Evolutionary conservation across 2,888 invertebrate species (phyloP).

Genomic region (Brenthis hecate): DNA sequence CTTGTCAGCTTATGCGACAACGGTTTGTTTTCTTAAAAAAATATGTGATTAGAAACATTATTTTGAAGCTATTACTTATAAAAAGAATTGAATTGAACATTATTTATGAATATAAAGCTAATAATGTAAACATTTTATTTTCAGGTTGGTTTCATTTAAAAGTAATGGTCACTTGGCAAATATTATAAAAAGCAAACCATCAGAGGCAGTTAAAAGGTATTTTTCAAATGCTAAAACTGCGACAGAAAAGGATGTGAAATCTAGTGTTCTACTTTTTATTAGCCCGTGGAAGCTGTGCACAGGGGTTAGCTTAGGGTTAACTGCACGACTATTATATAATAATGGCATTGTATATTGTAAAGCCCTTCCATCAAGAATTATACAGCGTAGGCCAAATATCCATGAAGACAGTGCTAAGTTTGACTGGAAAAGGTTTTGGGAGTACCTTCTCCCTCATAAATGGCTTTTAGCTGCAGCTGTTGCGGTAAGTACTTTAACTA

Average conservation of each 20-base stretch:
- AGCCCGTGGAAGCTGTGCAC: slow-evolving; percentile 75
- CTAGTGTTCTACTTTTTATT: slow-evolving; percentile 55
- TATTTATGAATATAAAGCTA: not conserved
- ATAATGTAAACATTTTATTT: slow-evolving; percentile 42
- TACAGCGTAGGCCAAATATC: slow-evolving; percentile 79
- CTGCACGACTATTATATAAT: slow-evolving; percentile 57
- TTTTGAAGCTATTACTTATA: too few species aligned
- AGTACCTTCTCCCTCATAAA: slow-evolving; percentile 88
- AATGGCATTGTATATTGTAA: slow-evolving; percentile 86
- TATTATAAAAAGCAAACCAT: slow-evolving; percentile 61
- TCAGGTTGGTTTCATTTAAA: slow-evolving; percentile 62
- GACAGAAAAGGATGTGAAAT: slow-evolving; percentile 57
- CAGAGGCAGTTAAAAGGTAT: slow-evolving; percentile 57
- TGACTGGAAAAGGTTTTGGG: slow-evolving; percentile 89
- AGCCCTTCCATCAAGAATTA: slow-evolving; percentile 77
- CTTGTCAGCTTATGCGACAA: slow-evolving; percentile 61
- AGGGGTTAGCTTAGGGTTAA: slow-evolving; percentile 72
- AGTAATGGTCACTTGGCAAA: slow-evolving; percentile 57
- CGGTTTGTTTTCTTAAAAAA: slow-evolving; percentile 49
- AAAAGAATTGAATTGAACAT: too few species aligned
- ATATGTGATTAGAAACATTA: not conserved
- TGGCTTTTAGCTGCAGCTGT: slow-evolving; percentile 90
- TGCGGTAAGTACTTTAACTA: slow-evolving; percentile 83
- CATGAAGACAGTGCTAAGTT: slow-evolving; percentile 84
- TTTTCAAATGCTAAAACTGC: slow-evolving; percentile 57